Evolutionary conservation across 30 jellyfish, hydroid and myxozoan species (phyloP).

Genomic region (Nemopilema nomurai): DNA sequence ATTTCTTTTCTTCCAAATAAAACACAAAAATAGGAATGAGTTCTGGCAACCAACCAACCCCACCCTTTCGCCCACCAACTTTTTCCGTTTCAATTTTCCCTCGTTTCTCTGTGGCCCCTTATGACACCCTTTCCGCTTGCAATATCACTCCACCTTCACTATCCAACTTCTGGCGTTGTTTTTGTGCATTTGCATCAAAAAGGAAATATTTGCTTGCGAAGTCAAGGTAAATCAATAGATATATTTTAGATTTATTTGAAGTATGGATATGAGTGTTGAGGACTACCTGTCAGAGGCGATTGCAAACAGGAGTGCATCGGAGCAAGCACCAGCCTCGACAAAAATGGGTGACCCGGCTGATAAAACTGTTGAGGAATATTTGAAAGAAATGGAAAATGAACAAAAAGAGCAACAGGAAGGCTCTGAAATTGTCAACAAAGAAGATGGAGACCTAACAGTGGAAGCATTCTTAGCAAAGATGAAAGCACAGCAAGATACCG

Average conservation of each 20-base stretch:
- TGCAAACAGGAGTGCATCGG: constrained; percentile 13
- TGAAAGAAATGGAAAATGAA: constrained; percentile 27
- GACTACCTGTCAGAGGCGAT: constrained; percentile 52
- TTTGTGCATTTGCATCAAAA: neutral
- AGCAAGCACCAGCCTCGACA: neutral
- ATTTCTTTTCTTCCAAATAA: no score
- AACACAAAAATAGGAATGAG: no score
- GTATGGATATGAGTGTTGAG: constrained; percentile 34
- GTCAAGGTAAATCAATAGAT: neutral
- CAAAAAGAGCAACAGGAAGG: constrained; percentile 6
- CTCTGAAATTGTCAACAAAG: neutral
- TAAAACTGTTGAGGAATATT: constrained; percentile 36
- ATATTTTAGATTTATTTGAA: neutral
- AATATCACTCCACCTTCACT: neutral
- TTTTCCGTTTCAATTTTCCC: neutral
- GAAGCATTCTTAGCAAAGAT: constrained; percentile 50
- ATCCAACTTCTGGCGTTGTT: neutral
- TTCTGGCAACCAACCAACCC: no score
- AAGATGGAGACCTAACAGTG: constrained; percentile 28
- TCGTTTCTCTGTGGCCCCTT: neutral
- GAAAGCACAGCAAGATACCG: constrained; percentile 24
- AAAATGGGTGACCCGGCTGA: constrained; percentile 27
- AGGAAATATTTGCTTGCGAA: neutral
- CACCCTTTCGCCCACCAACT: neutral
- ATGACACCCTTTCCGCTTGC: neutral